A percentile compares a stretch with the other conserved stretches of the same genome.
Conservation (phyloP, 2,113 vertebrate species). For the Oncorhynchus keta region DNA sequence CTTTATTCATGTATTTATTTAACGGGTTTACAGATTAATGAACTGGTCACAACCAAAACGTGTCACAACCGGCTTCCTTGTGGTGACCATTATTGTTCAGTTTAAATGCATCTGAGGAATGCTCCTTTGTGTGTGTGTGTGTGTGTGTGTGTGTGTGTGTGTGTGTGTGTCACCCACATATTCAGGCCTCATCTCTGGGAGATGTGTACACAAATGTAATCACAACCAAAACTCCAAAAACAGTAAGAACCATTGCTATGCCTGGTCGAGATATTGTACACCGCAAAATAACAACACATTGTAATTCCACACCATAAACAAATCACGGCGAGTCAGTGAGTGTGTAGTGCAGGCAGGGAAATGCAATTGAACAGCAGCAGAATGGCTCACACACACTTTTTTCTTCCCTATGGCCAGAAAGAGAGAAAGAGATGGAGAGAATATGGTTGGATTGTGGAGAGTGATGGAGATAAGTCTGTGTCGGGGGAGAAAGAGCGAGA, state of each 20-base stretch:
- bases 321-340: constrained; percentile 25
- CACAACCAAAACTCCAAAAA: constrained; percentile 62
- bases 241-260: constrained; percentile 21
- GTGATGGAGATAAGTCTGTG: constrained; percentile 55
- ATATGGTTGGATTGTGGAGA: constrained; percentile 56
- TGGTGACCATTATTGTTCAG: constrained; percentile 38
- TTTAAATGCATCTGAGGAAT: constrained; percentile 47
- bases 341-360: constrained; percentile 37
- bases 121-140: not conserved
- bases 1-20: constrained; percentile 4
- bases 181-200: constrained; percentile 44
- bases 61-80: constrained; percentile 4
- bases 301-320: constrained; percentile 50
- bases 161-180: constrained; percentile 9
- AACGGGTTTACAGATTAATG: constrained; percentile 34
- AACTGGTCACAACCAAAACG: constrained; percentile 8
- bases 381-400: constrained; percentile 42
- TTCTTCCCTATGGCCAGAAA: constrained; percentile 53
- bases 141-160: no score
- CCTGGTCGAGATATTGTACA: constrained; percentile 19
- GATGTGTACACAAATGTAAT: constrained; percentile 59
- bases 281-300: constrained; percentile 47
- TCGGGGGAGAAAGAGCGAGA: constrained; percentile 22
- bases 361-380: constrained; percentile 54
- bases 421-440: constrained; percentile 43